Evolutionary conservation across 30 jellyfish, hydroid and myxozoan species (phyloP).

Genomic region (Clytia hemisphaerica): DNA sequence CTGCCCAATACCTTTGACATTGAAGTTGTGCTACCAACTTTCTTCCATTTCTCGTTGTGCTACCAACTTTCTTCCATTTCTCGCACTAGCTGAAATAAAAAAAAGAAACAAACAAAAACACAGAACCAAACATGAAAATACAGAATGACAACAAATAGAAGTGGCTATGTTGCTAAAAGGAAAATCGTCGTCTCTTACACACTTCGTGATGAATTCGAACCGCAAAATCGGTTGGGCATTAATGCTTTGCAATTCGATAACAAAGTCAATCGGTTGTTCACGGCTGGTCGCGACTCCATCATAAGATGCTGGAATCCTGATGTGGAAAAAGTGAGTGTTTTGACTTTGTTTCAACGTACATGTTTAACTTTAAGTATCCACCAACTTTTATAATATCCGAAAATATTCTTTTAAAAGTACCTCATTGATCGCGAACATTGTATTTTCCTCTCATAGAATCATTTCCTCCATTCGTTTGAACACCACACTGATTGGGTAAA

Average conservation of each 20-base stretch:
- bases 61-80: too few species aligned
- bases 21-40: too few species aligned
- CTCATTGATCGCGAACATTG: too few species aligned
- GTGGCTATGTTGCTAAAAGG: slow-evolving; percentile 49
- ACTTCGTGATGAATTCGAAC: slow-evolving; percentile 72
- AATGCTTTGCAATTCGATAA: slow-evolving; percentile 85
- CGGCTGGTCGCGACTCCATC: slow-evolving; percentile 97
- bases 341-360: not conserved
- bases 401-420: not conserved
- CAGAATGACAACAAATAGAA: slow-evolving; percentile 37
- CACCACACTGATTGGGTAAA: slow-evolving; percentile 99
- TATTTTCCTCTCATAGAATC: slow-evolving; percentile 34
- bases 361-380: not conserved
- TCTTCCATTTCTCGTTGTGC: too few species aligned
- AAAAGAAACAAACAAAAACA: too few species aligned
- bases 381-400: not conserved
- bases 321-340: slow-evolving; percentile 22
- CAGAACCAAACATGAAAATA: not conserved
- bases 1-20: too few species aligned
- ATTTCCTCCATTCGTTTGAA: slow-evolving; percentile 59
- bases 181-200: slow-evolving; percentile 72
- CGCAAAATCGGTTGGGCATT: slow-evolving; percentile 73
- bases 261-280: slow-evolving; percentile 42
- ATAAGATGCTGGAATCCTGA: slow-evolving; percentile 89
- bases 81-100: too few species aligned